Evolutionary conservation across 2,797 vertebrate species (phyloP).

Genomic region (Lagocephalus sceleratus): DNA sequence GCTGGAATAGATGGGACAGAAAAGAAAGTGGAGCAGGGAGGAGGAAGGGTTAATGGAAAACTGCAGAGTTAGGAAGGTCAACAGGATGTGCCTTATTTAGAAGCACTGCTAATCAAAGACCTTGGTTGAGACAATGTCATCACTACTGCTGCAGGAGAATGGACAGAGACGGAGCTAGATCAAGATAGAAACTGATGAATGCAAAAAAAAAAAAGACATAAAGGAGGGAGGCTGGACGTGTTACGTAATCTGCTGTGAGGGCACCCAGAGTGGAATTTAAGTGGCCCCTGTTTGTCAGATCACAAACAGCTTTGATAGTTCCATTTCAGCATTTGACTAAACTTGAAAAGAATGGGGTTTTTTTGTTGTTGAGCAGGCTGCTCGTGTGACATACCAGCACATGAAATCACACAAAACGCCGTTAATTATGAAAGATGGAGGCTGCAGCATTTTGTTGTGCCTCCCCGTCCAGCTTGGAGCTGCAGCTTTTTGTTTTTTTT

Average conservation of each 20-base stretch:
- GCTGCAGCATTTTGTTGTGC: not conserved
- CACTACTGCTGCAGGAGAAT: slow-evolving; percentile 18
- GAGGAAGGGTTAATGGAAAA: slow-evolving; percentile 57
- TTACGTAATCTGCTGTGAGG: slow-evolving; percentile 18
- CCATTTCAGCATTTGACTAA: no score
- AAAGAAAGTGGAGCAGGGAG: slow-evolving; percentile 11
- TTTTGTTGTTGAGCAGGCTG: not conserved
- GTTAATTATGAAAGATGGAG: no score
- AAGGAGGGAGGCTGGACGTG: slow-evolving; percentile 5
- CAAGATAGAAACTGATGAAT: slow-evolving; percentile 33
- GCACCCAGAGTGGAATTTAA: no score
- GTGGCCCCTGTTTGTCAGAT: no score
- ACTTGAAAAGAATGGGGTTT: no score
- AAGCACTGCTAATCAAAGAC: slow-evolving; percentile 55
- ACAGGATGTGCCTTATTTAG: slow-evolving; percentile 76
- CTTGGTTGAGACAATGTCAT: slow-evolving; percentile 46
- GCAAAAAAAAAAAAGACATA: slow-evolving; percentile 1
- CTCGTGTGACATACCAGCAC: no score
- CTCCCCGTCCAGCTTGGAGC: slow-evolving; percentile 8
- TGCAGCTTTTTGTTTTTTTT: slow-evolving; percentile 28
- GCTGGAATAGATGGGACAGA: slow-evolving; percentile 21
- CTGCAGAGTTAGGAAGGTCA: slow-evolving; percentile 52
- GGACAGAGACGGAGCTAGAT: slow-evolving; percentile 35
- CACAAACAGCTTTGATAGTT: no score
- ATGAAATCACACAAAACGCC: no score